Evolutionary conservation across 2,113 vertebrate species (phyloP), one percentile per base, ranked within the genome.

Genomic region (Odobenus rosmarus): DNA sequence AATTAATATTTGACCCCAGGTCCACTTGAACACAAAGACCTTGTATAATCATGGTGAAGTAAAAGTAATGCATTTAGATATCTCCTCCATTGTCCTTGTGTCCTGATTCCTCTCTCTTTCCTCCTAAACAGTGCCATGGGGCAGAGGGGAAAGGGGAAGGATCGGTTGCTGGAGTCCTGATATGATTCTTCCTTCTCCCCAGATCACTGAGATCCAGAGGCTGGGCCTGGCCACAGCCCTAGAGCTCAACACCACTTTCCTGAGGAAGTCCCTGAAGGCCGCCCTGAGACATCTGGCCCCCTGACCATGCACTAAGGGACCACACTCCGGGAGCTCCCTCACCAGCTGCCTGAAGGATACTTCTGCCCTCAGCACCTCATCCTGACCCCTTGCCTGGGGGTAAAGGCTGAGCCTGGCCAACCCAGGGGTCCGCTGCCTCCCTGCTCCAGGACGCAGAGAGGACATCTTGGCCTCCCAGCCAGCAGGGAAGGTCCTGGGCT

Each of bases 211-310:
- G 39, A 89, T 96, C n/a, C 99, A 99, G 79, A 99, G 98, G 93
- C 98, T 98, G 82, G 98, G 97, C 1, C 97, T 99, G 96, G 98
- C 98, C 1, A 82, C 97, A 0, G 99, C 98, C 96, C 96, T 99
- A 89, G 97, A 95, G 15, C 77, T 51, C 7, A 99, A 99, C 92
- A 97, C 98, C 0, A 99, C 99, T 0, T 99, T 99, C 67, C 98
- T 99, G 95, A 99, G 98, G 98, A 99, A 99, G 74, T 99, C 99
- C 0, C 99, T 99, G 59, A 99, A 99, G 98, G 99, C 99, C 1
- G 98, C 99, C 91, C 98, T 99, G 95, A 99, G 99, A 95, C 99
- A 98, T 61, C 46, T 96, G 77, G 36, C 61, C 36, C 21, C 81
- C 84, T 98, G 97, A 98, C 97, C 36, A 9, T 90, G 74, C 23